phyloP scores from a whole-genome alignment of 2,888 invertebrate genomes.

The Silvanus unidentatus region DNA sequence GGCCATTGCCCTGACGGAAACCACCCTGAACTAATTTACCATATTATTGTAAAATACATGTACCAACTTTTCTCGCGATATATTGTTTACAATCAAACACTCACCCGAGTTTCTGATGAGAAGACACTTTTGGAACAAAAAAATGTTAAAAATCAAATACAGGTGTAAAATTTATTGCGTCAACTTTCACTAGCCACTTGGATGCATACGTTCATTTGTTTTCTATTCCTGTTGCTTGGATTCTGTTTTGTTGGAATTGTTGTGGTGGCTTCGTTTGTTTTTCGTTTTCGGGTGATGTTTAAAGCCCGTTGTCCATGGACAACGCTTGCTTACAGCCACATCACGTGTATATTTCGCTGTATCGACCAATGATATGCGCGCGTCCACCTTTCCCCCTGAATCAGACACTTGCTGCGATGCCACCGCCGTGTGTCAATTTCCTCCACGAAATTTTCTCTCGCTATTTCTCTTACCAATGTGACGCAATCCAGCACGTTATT shows the following conservation, averaged over 20 bases:
- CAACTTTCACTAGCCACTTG: slow-evolving; percentile 10
- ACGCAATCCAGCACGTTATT: slow-evolving; percentile 7
- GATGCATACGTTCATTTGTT: not conserved
- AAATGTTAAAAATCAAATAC: not conserved
- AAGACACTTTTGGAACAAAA: not conserved
- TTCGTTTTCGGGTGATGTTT: no score
- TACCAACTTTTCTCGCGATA: slow-evolving; percentile 1
- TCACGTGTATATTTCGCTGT: slow-evolving; percentile 34
- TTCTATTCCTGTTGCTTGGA: slow-evolving; percentile 4
- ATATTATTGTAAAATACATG: slow-evolving; percentile 8
- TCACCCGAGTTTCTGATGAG: no score
- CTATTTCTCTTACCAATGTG: slow-evolving; percentile 1
- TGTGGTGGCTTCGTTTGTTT: slow-evolving; percentile 10
- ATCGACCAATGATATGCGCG: slow-evolving; percentile 36
- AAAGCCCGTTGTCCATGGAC: not conserved
- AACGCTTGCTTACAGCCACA: slow-evolving; percentile 15
- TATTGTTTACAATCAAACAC: no score
- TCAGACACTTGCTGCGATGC: slow-evolving; percentile 14
- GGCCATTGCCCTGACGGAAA: slow-evolving; percentile 32
- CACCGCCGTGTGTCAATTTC: slow-evolving; percentile 21
- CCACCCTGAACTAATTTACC: slow-evolving; percentile 1
- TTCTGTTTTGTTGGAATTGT: not conserved
- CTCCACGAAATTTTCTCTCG: not conserved
- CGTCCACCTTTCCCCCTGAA: slow-evolving; percentile 18
- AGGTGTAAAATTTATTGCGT: not conserved